Evolutionary conservation across 2,113 vertebrate genomes (phyloP).

Genomic region (Apteryx mantelli): DNA sequence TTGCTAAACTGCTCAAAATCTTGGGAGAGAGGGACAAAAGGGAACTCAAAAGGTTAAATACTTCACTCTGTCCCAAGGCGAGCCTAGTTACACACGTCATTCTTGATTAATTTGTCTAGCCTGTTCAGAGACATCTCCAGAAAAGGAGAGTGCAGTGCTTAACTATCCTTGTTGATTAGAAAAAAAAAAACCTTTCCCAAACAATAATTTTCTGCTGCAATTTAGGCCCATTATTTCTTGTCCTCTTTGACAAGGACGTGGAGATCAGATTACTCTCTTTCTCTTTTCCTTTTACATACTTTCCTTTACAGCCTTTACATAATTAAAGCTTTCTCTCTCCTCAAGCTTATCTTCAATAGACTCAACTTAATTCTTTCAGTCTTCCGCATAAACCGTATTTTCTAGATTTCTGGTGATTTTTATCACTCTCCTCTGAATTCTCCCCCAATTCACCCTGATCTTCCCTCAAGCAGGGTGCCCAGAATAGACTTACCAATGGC

Average conservation of each 20-base stretch:
- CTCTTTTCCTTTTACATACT: too few relatives aligned
- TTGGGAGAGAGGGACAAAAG: neutral
- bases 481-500: neutral
- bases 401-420: neutral
- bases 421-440: neutral
- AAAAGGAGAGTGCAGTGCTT: neutral
- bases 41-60: neutral
- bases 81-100: neutral
- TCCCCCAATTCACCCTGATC: neutral
- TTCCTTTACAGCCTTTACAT: neutral
- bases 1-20: neutral
- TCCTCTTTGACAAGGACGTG: neutral
- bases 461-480: neutral
- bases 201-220: neutral
- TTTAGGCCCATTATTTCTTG: neutral
- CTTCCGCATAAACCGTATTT: neutral
- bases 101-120: neutral
- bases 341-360: neutral
- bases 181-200: neutral
- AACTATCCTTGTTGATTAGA: neutral
- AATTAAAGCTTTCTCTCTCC: neutral
- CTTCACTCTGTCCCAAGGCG: neutral
- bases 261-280: neutral
- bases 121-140: neutral
- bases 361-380: neutral